phyloP scores from a whole-genome alignment of 2,888 invertebrate species.

The Ormyrus nitidulus region DNA sequence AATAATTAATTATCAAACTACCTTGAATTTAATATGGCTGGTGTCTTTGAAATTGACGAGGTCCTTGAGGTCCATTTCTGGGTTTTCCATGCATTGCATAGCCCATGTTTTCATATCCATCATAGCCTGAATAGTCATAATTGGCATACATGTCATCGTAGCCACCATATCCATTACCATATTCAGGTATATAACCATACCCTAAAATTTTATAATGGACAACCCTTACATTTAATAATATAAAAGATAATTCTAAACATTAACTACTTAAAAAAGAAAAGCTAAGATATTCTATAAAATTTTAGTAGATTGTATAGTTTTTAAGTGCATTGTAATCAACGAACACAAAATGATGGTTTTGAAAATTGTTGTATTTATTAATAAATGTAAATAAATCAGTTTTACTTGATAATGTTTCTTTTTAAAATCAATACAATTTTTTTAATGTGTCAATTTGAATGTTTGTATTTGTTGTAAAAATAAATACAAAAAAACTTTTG shows the following conservation, averaged over 20 bases:
- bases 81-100: slow-evolving; percentile 72
- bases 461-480: slow-evolving; percentile 44
- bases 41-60: slow-evolving; percentile 75
- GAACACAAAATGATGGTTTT: slow-evolving; percentile 56
- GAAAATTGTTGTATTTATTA: slow-evolving; percentile 58
- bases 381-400: slow-evolving; percentile 53
- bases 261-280: not conserved
- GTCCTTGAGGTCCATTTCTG: slow-evolving; percentile 71
- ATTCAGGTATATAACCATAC: slow-evolving; percentile 63
- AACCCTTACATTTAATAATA: slow-evolving; percentile 42
- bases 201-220: slow-evolving; percentile 55
- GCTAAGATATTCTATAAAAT: not conserved
- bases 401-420: slow-evolving; percentile 38
- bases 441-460: slow-evolving; percentile 35
- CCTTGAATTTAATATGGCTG: slow-evolving; percentile 71
- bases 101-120: slow-evolving; percentile 72
- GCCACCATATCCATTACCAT: slow-evolving; percentile 72
- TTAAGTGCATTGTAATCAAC: slow-evolving; percentile 47
- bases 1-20: slow-evolving; percentile 53
- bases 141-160: slow-evolving; percentile 75
- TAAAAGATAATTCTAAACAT: not conserved
- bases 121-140: slow-evolving; percentile 73
- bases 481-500: slow-evolving; percentile 54
- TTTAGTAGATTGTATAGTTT: slow-evolving; percentile 20
- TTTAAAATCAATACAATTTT: slow-evolving; percentile 50